These are phyloP conservation scores for Caenorhabditis afra DNA, from an alignment of 2,888 invertebrate species.

Conservation along the genomic window DNA sequence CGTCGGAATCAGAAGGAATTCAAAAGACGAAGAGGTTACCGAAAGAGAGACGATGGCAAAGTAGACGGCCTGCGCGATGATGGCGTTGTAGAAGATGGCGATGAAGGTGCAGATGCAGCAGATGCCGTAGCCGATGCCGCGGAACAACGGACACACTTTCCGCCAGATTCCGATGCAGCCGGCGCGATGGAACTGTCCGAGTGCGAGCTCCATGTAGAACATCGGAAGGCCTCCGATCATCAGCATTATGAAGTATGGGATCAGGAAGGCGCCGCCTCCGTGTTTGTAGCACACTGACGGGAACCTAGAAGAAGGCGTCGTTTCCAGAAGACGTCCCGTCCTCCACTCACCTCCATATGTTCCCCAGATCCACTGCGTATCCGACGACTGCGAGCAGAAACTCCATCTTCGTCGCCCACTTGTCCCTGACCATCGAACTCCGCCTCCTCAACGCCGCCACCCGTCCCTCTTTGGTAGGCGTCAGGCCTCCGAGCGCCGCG, in stretches of 20 bases:
- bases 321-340: neutral
- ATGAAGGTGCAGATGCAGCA: constrained; percentile 93
- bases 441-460: constrained; percentile 64
- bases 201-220: constrained; percentile 94
- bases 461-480: constrained; percentile 62
- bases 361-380: constrained; percentile 78
- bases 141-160: constrained; percentile 87
- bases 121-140: constrained; percentile 92
- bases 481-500: constrained; percentile 56
- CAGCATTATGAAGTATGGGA: constrained; percentile 91
- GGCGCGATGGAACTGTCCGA: constrained; percentile 93
- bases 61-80: constrained; percentile 96
- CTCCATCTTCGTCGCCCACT: constrained; percentile 78
- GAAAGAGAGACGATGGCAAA: constrained; percentile 87
- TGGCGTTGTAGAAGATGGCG: constrained; percentile 97
- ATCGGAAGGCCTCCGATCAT: constrained; percentile 93
- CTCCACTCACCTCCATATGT: constrained; percentile 73
- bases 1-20: too few species aligned
- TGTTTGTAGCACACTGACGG: constrained; percentile 78
- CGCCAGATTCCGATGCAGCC: constrained; percentile 95
- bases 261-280: constrained; percentile 87
- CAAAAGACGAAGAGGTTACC: constrained; percentile 45
- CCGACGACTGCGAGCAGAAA: constrained; percentile 79
- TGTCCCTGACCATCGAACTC: constrained; percentile 71
- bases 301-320: constrained; percentile 41